Percentiles rank a stretch among this genome's conserved stretches.
phyloP scores from a whole-genome alignment of 1,140 invertebrate genomes.

The Drosophila rufa region DNA sequence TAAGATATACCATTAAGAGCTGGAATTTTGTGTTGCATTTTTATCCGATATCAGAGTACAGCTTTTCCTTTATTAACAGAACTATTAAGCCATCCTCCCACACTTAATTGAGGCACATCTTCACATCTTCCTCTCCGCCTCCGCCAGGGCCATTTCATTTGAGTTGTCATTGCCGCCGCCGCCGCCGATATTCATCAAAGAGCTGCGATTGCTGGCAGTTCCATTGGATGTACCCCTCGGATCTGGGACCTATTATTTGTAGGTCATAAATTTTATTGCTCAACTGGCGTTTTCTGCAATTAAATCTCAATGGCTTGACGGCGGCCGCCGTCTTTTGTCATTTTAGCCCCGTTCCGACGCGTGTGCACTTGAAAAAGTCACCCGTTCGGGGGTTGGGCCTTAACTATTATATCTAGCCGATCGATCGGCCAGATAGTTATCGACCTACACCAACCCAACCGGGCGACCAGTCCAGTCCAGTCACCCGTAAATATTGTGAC shows the following conservation, averaged over 20 bases:
- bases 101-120: constrained; percentile 70
- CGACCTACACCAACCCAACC: constrained; percentile 19
- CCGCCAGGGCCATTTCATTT: constrained; percentile 29
- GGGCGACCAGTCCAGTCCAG: background rate
- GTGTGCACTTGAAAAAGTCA: constrained; percentile 45
- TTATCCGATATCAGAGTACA: background rate
- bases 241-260: constrained; percentile 81
- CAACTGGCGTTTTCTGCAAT: constrained; percentile 82
- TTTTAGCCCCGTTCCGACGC: constrained; percentile 58
- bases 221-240: background rate
- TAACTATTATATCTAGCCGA: constrained; percentile 22
- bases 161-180: constrained; percentile 34
- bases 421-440: constrained; percentile 34
- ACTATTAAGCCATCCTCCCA: constrained; percentile 22
- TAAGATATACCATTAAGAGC: no score
- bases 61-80: background rate
- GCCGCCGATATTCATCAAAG: constrained; percentile 68
- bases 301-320: constrained; percentile 80
- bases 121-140: constrained; percentile 15
- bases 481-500: constrained; percentile 73
- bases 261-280: constrained; percentile 85
- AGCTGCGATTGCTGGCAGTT: constrained; percentile 49
- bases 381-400: background rate
- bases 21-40: background rate
- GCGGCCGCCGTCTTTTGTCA: constrained; percentile 68